A percentile compares a stretch with the other conserved stretches of the same genome.
phyloP scores from a whole-genome alignment of 2,113 vertebrate genomes.

The Pseudonaja textilis region DNA sequence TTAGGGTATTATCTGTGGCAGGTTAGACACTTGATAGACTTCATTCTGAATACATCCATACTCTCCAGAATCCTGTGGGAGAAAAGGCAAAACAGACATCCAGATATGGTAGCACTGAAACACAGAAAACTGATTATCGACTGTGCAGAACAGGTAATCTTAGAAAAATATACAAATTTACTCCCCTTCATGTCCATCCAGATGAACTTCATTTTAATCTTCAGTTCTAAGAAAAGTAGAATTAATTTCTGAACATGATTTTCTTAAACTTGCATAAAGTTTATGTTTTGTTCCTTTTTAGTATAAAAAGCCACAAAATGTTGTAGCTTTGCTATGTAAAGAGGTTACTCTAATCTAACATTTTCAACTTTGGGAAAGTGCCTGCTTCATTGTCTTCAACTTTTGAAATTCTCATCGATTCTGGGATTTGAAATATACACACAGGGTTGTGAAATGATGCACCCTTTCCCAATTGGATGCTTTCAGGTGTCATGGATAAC shows the following conservation, averaged over 20 bases:
- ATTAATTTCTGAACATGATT: neutral
- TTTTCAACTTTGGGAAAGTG: neutral
- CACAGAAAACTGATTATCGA: neutral
- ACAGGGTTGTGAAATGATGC: neutral
- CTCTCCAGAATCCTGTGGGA: neutral
- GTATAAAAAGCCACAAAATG: neutral
- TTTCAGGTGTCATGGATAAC: neutral
- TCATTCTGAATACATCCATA: neutral
- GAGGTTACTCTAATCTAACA: neutral
- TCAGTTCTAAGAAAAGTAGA: neutral
- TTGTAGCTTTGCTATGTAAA: neutral
- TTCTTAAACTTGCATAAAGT: neutral
- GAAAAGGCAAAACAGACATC: neutral
- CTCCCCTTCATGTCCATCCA: neutral
- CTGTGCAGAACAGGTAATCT: neutral
- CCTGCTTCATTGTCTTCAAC: neutral
- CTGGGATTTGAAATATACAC: neutral
- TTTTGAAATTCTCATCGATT: neutral
- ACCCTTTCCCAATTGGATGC: neutral
- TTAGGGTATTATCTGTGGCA: neutral
- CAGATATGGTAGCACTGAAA: neutral
- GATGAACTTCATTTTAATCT: neutral
- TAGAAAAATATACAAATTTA: neutral
- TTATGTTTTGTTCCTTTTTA: neutral
- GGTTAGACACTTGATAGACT: neutral